Evolutionary conservation across 1,140 invertebrate genomes (phyloP).

Genomic region (Eurosta solidaginis): DNA sequence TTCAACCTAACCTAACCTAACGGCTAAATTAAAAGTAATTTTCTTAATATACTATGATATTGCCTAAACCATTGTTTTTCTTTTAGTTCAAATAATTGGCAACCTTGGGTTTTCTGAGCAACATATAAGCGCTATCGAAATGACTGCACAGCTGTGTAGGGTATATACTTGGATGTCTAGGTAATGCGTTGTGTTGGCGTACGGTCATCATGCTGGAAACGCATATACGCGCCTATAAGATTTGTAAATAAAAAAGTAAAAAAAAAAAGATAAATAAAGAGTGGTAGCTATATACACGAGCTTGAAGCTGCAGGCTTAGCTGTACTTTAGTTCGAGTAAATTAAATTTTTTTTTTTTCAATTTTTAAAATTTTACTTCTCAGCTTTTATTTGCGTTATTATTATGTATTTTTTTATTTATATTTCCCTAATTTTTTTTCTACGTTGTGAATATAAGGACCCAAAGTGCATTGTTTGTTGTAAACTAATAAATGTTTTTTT

Average conservation of each 20-base stretch:
- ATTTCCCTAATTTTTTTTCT: neutral
- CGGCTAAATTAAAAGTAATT: no score
- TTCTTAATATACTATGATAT: no score
- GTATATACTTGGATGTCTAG: neutral
- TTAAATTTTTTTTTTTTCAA: no score
- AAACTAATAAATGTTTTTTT: neutral
- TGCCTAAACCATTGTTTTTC: no score
- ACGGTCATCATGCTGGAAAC: neutral
- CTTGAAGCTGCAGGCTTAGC: neutral
- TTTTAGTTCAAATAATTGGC: no score
- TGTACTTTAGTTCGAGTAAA: neutral
- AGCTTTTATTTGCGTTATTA: neutral
- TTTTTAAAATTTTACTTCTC: neutral
- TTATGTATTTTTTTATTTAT: neutral
- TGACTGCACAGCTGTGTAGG: no score
- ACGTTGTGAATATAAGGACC: neutral
- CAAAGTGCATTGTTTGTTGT: neutral
- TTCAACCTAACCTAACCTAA: no score
- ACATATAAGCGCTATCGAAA: no score
- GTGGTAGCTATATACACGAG: neutral
- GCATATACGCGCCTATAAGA: neutral
- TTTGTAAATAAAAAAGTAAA: neutral
- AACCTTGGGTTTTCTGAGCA: no score
- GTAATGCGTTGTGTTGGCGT: neutral
- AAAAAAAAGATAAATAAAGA: neutral